Evolutionary conservation across 2,888 invertebrate genomes (phyloP), one percentile per base, ranked within the genome.

Genomic region (Lamellibrachia satsuma): DNA sequence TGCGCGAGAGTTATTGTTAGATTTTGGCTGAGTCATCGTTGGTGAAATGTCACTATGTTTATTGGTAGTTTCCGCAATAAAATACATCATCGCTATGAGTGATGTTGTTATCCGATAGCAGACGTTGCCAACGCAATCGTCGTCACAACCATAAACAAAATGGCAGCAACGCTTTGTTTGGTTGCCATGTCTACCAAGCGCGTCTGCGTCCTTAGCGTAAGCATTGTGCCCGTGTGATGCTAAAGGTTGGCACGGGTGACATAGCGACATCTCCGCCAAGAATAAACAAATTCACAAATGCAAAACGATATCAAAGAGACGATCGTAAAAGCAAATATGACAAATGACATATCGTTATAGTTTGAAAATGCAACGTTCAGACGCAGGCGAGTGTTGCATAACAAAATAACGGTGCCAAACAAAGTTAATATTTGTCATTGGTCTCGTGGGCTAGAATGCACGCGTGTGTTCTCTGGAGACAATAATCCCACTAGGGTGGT

Each of bases 111-210:
- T 75, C 22, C n/a, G 75, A 75, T 22, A 75, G 11, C 22, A 75
- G 75, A 75, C 75, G 75, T 75, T 75, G 75, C n/a, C 75, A 75
- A 75, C 15, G 75, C 75, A n/a, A 75, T 75, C 75, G 75, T 75
- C n/a, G 75, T 75, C 75, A 75, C 75, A 75, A 15, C 75, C 22
- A n/a, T 75, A 75, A 75, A 75, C 75, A 75, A 75, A 75, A 75
- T 75, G 22, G 6, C 75, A 75, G 15, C 75, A 75, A 75, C 75
- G 4, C 22, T 75, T 75, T 75, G 75, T 75, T 75, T 75, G 15
- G 75, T 75, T 22, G 57, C 75, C 75, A 75, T 75, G 75, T 22
- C n/a, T 75, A 75, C 75, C 15, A 75, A 75, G 22, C 15, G n/a
- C 75, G 75, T 75, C n/a, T 75, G 75, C 22, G 22, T 75, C 75